Evolutionary conservation across 2,113 vertebrate species (phyloP), one percentile per base, ranked within the genome.

Genomic region (Rhynchopsitta pachyrhyncha): DNA sequence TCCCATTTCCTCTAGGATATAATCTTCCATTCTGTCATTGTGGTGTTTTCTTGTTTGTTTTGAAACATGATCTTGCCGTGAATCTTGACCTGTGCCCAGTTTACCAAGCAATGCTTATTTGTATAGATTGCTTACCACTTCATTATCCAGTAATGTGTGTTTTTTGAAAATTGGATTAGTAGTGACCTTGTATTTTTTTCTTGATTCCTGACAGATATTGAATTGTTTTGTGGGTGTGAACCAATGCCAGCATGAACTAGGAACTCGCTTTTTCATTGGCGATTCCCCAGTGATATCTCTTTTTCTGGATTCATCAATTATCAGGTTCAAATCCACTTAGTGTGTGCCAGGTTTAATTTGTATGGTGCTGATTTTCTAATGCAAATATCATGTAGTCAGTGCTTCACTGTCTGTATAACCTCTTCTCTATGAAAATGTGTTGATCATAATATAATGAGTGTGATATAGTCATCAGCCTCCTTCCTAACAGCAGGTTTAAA

Each of bases 141-240:
- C 69, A 95, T 97, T 97, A 96, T 96, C 80, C 62, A 49, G 62
- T 82, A 89, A 84, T 87, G 62, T 92, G 41, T 82, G 88, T 49
- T 91, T 84, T 62, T 91, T 95, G 88, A 87, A 93, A 86, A 96
- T 90, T 92, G 77, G 88, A 92, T 94, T 94, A 89, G 86, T 84
- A 85, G 57, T 89, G 86, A 94, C 83, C 77, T 96, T 89, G 4
- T 92, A 93, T 84, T 93, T 95, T 96, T 91, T 91, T 88, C 86
- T 68, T 3, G 3, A 82, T 90, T 94, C 79, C 86, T 87, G 90
- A 82, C 74, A 91, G 88, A 80, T 94, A 95, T 82, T 96, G 95
- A 97, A 57, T 94, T 94, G 83, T 95, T 96, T 85, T 84, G 47
- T 78, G 86, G 74, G 73, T 93, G 91, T 89, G 83, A 93, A 79